These are phyloP conservation scores for Keiferia lycopersicella DNA, from an alignment of 2,888 invertebrate genomes.

Conservation along the genomic window DNA sequence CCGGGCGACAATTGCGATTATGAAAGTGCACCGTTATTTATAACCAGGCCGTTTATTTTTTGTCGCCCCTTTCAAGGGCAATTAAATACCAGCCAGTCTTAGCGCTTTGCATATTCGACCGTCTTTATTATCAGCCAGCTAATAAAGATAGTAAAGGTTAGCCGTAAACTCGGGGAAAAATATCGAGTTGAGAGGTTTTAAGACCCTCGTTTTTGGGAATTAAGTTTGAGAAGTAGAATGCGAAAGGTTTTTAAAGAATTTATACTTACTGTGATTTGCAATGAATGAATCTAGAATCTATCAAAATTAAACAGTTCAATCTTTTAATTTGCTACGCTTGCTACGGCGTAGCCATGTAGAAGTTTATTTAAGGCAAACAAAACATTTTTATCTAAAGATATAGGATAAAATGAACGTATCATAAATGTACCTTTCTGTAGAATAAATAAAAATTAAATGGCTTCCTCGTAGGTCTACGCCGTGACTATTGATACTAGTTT, in stretches of 20 bases:
- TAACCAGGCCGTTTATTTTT: constrained; percentile 76
- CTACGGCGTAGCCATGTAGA: constrained; percentile 9
- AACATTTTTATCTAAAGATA: too few relatives aligned
- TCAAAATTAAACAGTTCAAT: too few relatives aligned
- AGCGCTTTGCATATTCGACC: constrained; percentile 74
- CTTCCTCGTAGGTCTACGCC: too few relatives aligned
- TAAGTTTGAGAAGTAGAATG: background rate
- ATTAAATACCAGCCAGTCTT: constrained; percentile 79
- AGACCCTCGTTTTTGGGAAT: constrained; percentile 1
- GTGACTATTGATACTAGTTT: too few relatives aligned
- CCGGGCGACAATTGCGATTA: constrained; percentile 81
- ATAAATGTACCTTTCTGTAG: too few relatives aligned
- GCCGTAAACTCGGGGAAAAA: constrained; percentile 19
- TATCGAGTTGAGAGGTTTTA: background rate
- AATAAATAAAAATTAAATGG: too few relatives aligned
- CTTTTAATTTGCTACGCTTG: background rate
- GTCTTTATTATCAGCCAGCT: constrained; percentile 65
- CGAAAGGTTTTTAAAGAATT: too few relatives aligned
- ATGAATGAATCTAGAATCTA: too few relatives aligned
- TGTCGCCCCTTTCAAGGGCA: constrained; percentile 81
- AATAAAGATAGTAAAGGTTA: constrained; percentile 74
- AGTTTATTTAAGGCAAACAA: too few relatives aligned
- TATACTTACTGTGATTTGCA: too few relatives aligned
- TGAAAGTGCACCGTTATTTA: constrained; percentile 82
- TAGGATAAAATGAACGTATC: too few relatives aligned